These are phyloP conservation scores for Propithecus coquereli DNA, from an alignment of 2,113 vertebrate species.

Conservation along the genomic window DNA sequence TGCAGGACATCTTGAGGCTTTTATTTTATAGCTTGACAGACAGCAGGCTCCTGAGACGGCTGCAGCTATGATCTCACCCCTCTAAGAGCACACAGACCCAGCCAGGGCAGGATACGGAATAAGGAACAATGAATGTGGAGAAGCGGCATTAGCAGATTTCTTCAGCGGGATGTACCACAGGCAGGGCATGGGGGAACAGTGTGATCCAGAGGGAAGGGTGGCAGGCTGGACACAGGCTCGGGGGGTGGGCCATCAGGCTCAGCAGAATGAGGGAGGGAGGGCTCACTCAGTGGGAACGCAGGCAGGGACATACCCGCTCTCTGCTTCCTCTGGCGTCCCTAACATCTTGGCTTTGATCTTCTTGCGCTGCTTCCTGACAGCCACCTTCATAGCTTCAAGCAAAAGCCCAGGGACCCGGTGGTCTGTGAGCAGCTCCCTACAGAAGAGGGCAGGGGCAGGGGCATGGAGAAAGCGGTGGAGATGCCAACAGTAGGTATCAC, in stretches of 20 bases:
- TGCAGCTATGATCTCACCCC: background rate
- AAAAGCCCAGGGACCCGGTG: slow-evolving; percentile 91
- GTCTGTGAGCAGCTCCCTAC: slow-evolving; percentile 93
- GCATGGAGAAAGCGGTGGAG: background rate
- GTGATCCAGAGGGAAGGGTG: background rate
- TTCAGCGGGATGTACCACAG: background rate
- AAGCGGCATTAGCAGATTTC: background rate
- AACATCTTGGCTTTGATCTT: slow-evolving; percentile 98
- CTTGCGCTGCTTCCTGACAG: slow-evolving; percentile 90
- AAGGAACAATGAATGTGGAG: background rate
- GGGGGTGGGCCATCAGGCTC: background rate
- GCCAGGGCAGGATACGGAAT: background rate
- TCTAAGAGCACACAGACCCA: background rate
- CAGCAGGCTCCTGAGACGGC: background rate
- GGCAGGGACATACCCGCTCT: slow-evolving; percentile 85
- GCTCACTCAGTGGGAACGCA: background rate
- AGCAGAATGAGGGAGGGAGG: background rate
- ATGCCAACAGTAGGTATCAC: background rate
- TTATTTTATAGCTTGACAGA: background rate
- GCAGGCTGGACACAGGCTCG: background rate
- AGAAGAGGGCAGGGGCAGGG: background rate
- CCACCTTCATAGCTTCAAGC: slow-evolving; percentile 89
- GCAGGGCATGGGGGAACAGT: background rate
- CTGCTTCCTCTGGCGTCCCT: slow-evolving; percentile 86
- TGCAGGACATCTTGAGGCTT: background rate